phyloP scores from a whole-genome alignment of 2,888 invertebrate genomes.

The Idaea biselata region DNA sequence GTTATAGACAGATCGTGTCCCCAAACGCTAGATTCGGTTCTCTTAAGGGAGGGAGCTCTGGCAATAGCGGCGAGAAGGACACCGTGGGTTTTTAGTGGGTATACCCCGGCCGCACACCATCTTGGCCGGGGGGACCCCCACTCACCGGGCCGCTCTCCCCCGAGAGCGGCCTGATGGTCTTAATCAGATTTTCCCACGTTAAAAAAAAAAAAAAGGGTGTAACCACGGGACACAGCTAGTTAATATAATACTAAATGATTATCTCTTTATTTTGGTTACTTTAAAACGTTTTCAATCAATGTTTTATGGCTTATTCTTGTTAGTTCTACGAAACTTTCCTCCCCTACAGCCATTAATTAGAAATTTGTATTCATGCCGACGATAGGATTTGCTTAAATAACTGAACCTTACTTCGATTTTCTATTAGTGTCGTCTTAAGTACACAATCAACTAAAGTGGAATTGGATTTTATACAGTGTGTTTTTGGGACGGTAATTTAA shows the following conservation, averaged over 20 bases:
- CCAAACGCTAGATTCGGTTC: too few relatives aligned
- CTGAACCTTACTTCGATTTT: constrained; percentile 33
- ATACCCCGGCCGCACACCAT: too few relatives aligned
- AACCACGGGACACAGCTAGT: too few relatives aligned
- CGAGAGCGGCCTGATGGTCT: too few relatives aligned
- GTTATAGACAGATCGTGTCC: too few relatives aligned
- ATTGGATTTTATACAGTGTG: constrained; percentile 8
- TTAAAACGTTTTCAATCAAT: background rate
- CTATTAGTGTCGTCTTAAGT: constrained; percentile 23
- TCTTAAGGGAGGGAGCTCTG: too few relatives aligned
- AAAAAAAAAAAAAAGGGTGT: too few relatives aligned
- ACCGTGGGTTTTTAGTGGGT: too few relatives aligned
- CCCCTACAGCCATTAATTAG: constrained; percentile 44
- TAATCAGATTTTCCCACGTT: too few relatives aligned
- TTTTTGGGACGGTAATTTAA: background rate
- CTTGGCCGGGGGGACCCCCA: too few relatives aligned
- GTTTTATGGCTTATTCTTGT: background rate
- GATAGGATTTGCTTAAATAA: constrained; percentile 50
- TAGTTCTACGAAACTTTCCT: constrained; percentile 19
- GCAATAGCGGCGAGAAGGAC: too few relatives aligned
- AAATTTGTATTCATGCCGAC: constrained; percentile 47
- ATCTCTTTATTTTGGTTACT: background rate
- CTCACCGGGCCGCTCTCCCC: too few relatives aligned
- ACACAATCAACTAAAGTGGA: constrained; percentile 25
- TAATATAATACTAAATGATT: background rate